Conservation (phyloP, 2,113 vertebrate genomes). For the Geococcyx californianus region DNA sequence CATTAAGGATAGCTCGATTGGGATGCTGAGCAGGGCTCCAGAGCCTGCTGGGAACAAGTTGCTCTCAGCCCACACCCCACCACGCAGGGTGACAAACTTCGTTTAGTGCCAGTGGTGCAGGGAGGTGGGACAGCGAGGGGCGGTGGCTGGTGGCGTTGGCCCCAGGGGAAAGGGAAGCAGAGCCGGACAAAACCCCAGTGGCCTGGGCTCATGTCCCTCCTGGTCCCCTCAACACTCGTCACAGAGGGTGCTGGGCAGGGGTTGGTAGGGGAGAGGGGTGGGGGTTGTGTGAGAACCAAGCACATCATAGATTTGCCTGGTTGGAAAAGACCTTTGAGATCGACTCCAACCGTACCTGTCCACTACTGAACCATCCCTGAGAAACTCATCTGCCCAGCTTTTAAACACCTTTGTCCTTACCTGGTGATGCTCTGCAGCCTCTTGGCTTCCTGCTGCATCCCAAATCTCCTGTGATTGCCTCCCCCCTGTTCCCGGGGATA, state of each 20-base stretch:
- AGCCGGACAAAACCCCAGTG: not conserved
- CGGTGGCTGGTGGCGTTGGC: not conserved
- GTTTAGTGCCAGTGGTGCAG: not conserved
- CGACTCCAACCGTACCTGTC: too few relatives aligned
- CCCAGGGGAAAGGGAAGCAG: not conserved
- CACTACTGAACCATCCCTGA: too few relatives aligned
- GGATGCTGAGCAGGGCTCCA: slow-evolving; percentile 66
- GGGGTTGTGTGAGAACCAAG: not conserved
- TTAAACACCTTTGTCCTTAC: too few relatives aligned
- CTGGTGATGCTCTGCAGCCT: not conserved
- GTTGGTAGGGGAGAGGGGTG: not conserved
- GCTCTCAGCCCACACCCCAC: not conserved
- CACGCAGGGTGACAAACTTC: not conserved
- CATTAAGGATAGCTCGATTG: slow-evolving; percentile 74
- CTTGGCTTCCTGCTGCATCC: not conserved
- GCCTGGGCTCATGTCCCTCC: not conserved
- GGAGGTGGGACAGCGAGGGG: fast-evolving
- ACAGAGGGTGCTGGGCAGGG: not conserved
- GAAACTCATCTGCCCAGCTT: too few relatives aligned
- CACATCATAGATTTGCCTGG: too few relatives aligned
- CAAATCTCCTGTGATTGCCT: fast-evolving
- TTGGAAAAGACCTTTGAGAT: too few relatives aligned
- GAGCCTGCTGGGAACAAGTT: slow-evolving; percentile 65
- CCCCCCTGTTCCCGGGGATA: not conserved
- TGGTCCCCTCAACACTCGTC: not conserved